Conservation (phyloP, 1,140 invertebrate genomes). For the Dreissena rostriformis region DNA sequence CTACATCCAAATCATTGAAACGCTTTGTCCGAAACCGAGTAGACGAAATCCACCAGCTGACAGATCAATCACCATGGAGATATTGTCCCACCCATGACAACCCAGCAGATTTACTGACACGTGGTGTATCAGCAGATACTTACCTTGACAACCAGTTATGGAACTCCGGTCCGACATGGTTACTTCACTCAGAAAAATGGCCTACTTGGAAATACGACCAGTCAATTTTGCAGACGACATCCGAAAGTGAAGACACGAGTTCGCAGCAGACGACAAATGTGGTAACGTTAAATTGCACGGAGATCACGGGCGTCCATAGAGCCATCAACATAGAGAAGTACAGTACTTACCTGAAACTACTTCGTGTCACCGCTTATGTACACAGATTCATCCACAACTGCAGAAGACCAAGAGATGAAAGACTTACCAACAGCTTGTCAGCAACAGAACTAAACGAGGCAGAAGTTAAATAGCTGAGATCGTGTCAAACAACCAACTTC, state of each 20-base stretch:
- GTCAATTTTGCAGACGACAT: not conserved
- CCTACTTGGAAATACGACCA: constrained; percentile 15
- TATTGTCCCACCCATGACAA: constrained; percentile 35
- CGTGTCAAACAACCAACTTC: constrained; percentile 2
- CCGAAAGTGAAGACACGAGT: constrained; percentile 1
- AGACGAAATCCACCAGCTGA: constrained; percentile 8
- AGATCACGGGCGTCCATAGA: not conserved
- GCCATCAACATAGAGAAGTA: not conserved
- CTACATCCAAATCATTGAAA: constrained; percentile 4
- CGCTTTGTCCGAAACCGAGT: constrained; percentile 29
- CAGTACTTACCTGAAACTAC: not conserved
- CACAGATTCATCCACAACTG: not conserved
- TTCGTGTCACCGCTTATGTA: constrained; percentile 1
- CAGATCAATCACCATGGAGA: not conserved
- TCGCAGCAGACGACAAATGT: not conserved
- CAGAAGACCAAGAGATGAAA: not conserved
- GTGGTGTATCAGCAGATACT: constrained; percentile 7
- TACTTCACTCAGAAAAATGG: not conserved
- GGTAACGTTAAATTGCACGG: not conserved
- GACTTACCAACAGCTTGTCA: not conserved
- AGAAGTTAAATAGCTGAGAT: constrained; percentile 4
- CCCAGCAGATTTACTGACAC: constrained; percentile 23
- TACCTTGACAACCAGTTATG: constrained; percentile 1
- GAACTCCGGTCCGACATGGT: not conserved
- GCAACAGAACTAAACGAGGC: not conserved